A percentile compares a stretch with the other conserved stretches of the same genome.
These are phyloP conservation scores for Sturnira hondurensis DNA, from an alignment of 2,113 vertebrate genomes.

Conservation along the genomic window DNA sequence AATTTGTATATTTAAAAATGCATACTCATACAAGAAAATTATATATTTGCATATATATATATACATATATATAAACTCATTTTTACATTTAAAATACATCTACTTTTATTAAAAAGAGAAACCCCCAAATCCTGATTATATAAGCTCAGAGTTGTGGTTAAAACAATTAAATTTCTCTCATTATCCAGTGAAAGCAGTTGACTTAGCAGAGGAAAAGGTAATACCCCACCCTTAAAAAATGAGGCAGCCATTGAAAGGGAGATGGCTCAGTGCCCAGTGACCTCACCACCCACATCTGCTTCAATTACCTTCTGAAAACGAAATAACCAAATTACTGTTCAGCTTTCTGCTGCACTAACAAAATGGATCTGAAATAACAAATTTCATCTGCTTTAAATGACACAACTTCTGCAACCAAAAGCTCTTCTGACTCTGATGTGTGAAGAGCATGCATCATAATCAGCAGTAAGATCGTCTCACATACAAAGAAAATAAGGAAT, in stretches of 20 bases:
- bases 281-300: constrained; percentile 31
- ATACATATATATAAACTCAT: neutral
- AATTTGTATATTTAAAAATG: constrained; percentile 2
- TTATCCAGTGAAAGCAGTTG: neutral
- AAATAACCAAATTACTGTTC: constrained; percentile 50
- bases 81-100: constrained; percentile 37
- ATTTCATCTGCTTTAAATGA: constrained; percentile 33
- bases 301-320: constrained; percentile 58
- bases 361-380: constrained; percentile 52
- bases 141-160: neutral
- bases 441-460: neutral
- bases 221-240: neutral
- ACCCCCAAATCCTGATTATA: neutral
- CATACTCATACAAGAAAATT: constrained; percentile 12
- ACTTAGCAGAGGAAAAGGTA: neutral
- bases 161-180: neutral
- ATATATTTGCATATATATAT: neutral
- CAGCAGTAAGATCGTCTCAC: neutral
- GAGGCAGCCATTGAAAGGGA: neutral
- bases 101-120: neutral
- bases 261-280: neutral
- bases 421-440: neutral
- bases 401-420: constrained; percentile 15
- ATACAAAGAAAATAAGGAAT: neutral
- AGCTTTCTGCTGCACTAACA: constrained; percentile 40